These are phyloP conservation scores for Syndactyla subalaris DNA, from an alignment of 2,797 vertebrate species.

Conservation along the genomic window DNA sequence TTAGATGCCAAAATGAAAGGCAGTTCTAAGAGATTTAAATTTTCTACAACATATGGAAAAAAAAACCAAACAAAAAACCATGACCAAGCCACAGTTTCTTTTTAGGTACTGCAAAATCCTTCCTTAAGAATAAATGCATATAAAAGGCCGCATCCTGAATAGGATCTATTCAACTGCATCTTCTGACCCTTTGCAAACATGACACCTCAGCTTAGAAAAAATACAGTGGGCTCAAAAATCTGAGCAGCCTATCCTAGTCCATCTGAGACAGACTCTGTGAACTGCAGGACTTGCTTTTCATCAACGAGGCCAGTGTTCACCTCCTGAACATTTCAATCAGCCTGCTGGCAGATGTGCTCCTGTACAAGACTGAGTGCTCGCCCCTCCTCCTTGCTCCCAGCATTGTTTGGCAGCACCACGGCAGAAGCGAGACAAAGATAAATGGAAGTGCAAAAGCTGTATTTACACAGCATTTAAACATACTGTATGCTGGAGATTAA, in stretches of 20 bases:
- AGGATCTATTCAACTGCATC: not conserved
- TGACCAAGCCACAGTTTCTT: not conserved
- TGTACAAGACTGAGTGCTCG: not conserved
- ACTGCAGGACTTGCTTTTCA: not conserved
- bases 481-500: not conserved
- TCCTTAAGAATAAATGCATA: not conserved
- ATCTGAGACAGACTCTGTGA: not conserved
- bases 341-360: not conserved
- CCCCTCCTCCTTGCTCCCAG: not conserved
- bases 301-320: not conserved
- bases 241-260: not conserved
- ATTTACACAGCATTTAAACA: constrained; percentile 59
- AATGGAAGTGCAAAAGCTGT: not conserved
- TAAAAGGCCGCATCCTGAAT: not conserved
- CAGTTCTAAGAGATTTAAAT: not conserved
- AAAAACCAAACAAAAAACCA: not conserved
- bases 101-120: not conserved
- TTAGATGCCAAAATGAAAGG: not conserved
- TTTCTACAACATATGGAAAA: not conserved
- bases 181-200: not conserved
- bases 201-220: not conserved
- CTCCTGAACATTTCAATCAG: constrained; percentile 8
- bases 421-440: constrained; percentile 16
- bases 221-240: not conserved
- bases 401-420: not conserved